Conservation (phyloP, 1,140 invertebrate species). For the Drosophila yakuba region DNA sequence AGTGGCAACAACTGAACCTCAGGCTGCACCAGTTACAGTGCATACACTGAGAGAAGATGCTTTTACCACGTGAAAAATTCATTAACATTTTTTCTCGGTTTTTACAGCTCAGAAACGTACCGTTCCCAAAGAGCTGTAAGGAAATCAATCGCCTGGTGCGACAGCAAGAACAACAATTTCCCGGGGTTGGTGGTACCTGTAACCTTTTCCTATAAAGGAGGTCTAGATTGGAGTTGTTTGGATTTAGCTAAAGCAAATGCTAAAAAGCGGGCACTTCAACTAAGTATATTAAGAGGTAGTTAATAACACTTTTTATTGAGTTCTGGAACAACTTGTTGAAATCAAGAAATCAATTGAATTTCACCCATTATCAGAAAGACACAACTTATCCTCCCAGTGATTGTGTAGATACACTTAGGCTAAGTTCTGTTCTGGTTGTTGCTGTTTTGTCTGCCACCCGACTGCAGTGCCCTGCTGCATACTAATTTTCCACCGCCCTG, state of each 20-base stretch:
- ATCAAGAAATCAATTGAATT: background rate
- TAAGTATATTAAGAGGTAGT: too few relatives aligned
- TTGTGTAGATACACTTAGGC: constrained; percentile 39
- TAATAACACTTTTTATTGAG: too few relatives aligned
- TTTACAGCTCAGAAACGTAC: background rate
- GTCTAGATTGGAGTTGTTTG: too few relatives aligned
- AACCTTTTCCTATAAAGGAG: too few relatives aligned
- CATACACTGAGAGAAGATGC: constrained; percentile 14
- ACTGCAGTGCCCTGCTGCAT: constrained; percentile 66
- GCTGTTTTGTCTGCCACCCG: constrained; percentile 35
- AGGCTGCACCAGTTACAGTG: constrained; percentile 38
- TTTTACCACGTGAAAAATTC: too few relatives aligned
- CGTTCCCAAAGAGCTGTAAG: background rate
- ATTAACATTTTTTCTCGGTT: background rate
- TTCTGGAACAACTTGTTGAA: too few relatives aligned
- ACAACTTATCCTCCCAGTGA: constrained; percentile 9
- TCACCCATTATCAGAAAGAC: background rate
- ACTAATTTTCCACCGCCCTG: constrained; percentile 63
- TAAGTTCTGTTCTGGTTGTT: constrained; percentile 44
- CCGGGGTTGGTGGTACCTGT: too few relatives aligned
- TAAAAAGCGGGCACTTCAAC: too few relatives aligned
- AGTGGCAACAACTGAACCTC: constrained; percentile 44
- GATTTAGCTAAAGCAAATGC: too few relatives aligned
- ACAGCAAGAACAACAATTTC: background rate
- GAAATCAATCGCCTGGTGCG: background rate